Percentiles rank a stretch among this genome's conserved stretches.
Conservation (phyloP, 1,140 invertebrate genomes). For the Brachionus paranguensis region DNA sequence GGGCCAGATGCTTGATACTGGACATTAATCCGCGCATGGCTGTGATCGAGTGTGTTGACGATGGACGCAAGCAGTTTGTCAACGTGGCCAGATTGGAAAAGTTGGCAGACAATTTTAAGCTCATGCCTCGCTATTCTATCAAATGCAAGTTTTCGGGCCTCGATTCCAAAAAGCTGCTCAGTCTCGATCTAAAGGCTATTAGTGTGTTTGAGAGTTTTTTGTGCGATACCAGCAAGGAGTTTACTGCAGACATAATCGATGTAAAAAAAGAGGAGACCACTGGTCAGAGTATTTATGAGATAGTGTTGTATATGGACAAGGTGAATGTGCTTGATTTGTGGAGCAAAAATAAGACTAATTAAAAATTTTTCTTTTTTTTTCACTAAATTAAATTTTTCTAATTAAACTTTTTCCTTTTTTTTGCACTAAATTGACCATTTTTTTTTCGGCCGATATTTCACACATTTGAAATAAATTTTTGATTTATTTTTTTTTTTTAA, state of each 20-base stretch:
- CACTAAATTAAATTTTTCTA: background rate
- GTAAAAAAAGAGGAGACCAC: background rate
- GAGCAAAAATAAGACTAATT: background rate
- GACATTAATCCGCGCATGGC: background rate
- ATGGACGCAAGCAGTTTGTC: background rate
- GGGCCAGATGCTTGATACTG: background rate
- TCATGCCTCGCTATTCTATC: slow-evolving; percentile 3
- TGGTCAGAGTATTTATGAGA: background rate
- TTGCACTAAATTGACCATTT: background rate
- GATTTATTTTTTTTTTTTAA: too few species aligned
- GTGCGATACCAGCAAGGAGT: background rate
- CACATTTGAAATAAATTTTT: too few species aligned
- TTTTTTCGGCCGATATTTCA: too few species aligned
- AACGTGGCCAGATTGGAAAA: background rate
- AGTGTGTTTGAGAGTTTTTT: background rate
- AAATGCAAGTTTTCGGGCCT: background rate
- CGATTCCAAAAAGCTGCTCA: background rate
- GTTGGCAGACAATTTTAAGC: slow-evolving; percentile 15
- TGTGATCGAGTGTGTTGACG: slow-evolving; percentile 13
- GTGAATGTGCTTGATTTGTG: background rate
- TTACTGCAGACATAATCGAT: background rate
- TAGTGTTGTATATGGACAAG: background rate
- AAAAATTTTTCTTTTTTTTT: background rate
- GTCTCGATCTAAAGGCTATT: background rate
- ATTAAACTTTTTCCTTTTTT: too few species aligned